These are phyloP conservation scores for Cataglyphis altisquamis DNA, from an alignment of 2,888 invertebrate species.

Conservation along the genomic window DNA sequence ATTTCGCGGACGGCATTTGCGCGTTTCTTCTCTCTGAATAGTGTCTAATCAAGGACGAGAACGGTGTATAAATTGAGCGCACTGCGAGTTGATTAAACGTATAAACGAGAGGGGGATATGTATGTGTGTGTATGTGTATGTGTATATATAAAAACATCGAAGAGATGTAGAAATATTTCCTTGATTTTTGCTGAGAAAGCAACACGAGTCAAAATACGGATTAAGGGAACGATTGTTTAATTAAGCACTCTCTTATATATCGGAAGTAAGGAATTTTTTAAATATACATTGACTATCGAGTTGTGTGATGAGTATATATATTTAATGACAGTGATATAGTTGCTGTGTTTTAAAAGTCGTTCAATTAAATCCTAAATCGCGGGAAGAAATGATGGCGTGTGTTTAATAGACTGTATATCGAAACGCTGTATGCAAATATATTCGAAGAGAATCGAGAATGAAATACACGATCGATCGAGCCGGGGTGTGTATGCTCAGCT, in stretches of 20 bases:
- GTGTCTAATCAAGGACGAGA: slow-evolving; percentile 35
- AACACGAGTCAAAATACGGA: background rate
- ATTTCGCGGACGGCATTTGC: slow-evolving; percentile 37
- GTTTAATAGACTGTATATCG: slow-evolving; percentile 23
- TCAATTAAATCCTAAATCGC: slow-evolving; percentile 18
- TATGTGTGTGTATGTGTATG: background rate
- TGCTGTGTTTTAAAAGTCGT: slow-evolving; percentile 23
- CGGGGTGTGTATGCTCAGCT: background rate
- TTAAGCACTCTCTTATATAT: background rate
- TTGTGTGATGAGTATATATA: background rate
- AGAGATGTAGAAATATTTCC: background rate
- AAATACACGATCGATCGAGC: background rate
- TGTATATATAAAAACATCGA: background rate
- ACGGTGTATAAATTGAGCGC: slow-evolving; percentile 21
- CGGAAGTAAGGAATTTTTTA: slow-evolving; percentile 9
- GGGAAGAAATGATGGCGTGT: slow-evolving; percentile 17
- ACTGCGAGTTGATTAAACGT: slow-evolving; percentile 26
- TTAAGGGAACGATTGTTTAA: background rate
- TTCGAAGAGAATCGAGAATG: background rate
- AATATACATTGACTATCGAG: slow-evolving; percentile 7
- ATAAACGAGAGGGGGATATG: background rate
- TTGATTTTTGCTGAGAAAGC: background rate
- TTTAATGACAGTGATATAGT: background rate
- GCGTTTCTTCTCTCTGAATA: slow-evolving; percentile 31
- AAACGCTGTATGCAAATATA: background rate